These are phyloP conservation scores for Vidua macroura DNA, from an alignment of 2,113 vertebrate species.

Conservation along the genomic window DNA sequence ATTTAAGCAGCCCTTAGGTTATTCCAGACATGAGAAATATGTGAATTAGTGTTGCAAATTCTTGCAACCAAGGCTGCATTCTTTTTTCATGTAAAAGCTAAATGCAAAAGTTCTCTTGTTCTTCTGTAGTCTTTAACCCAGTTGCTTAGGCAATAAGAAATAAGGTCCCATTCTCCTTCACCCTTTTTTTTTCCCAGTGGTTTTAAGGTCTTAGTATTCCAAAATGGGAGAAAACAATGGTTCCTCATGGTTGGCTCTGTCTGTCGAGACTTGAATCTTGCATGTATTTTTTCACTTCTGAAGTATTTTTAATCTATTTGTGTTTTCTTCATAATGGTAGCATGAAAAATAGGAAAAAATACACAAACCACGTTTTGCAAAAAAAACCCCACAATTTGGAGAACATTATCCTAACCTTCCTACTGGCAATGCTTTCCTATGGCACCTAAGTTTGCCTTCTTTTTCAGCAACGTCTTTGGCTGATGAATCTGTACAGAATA, in stretches of 20 bases:
- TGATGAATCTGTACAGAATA: not conserved
- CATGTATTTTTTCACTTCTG: not conserved
- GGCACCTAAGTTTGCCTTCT: not conserved
- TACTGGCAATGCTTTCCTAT: not conserved
- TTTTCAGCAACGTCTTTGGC: not conserved
- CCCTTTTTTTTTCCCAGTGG: accelerated
- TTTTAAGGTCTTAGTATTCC: not conserved
- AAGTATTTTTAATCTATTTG: not conserved
- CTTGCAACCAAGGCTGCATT: slow-evolving; percentile 1
- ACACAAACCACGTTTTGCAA: not conserved
- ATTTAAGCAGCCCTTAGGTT: not conserved
- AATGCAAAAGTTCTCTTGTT: not conserved
- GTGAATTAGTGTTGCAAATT: slow-evolving; percentile 38
- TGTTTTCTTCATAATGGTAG: not conserved
- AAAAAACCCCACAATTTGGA: not conserved
- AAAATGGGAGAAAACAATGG: not conserved
- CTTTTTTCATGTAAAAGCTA: not conserved
- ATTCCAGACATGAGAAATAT: not conserved
- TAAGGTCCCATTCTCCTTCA: not conserved
- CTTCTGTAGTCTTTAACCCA: slow-evolving; percentile 17
- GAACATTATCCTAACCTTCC: not conserved
- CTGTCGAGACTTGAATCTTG: not conserved
- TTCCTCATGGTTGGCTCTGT: not conserved
- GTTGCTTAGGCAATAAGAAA: not conserved
- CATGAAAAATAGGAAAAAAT: not conserved